Evolutionary conservation across 2,888 invertebrate species (phyloP).

Genomic region (Neocrepidodera transversa): DNA sequence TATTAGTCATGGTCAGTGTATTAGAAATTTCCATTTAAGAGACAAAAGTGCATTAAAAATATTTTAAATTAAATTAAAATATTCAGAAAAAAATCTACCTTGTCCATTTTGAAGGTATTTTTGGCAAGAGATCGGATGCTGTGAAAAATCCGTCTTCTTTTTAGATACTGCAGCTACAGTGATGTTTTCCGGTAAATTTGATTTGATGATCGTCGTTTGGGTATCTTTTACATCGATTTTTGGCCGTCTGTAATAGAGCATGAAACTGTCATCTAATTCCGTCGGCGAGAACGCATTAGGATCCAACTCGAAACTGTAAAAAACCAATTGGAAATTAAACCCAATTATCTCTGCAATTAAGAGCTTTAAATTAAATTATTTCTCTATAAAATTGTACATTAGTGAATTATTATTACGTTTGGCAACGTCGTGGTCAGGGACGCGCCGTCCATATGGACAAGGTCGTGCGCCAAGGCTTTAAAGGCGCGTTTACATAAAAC

Average conservation of each 20-base stretch:
- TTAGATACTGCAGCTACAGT: slow-evolving; percentile 28
- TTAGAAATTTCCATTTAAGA: too few species aligned
- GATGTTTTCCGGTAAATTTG: slow-evolving; percentile 31
- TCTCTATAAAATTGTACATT: neutral
- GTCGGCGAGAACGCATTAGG: slow-evolving; percentile 73
- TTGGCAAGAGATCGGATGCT: slow-evolving; percentile 74
- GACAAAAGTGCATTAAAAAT: too few species aligned
- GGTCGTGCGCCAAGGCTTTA: too few species aligned
- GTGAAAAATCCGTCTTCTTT: slow-evolving; percentile 61
- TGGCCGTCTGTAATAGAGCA: slow-evolving; percentile 65
- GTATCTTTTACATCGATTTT: slow-evolving; percentile 48
- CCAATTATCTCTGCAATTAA: neutral
- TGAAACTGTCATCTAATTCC: slow-evolving; percentile 75
- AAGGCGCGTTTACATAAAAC: too few species aligned
- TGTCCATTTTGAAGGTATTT: slow-evolving; percentile 61
- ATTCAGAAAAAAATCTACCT: too few species aligned
- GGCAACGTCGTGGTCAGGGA: too few species aligned
- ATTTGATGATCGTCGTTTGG: slow-evolving; percentile 36
- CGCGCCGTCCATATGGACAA: too few species aligned
- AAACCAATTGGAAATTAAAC: too few species aligned
- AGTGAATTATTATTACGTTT: neutral
- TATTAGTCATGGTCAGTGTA: too few species aligned
- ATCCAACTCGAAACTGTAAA: slow-evolving; percentile 64
- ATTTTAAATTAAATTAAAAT: too few species aligned
- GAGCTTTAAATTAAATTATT: too few species aligned